Conservation (phyloP, 2,797 vertebrate genomes). For the Platyrinchus mystaceus region DNA sequence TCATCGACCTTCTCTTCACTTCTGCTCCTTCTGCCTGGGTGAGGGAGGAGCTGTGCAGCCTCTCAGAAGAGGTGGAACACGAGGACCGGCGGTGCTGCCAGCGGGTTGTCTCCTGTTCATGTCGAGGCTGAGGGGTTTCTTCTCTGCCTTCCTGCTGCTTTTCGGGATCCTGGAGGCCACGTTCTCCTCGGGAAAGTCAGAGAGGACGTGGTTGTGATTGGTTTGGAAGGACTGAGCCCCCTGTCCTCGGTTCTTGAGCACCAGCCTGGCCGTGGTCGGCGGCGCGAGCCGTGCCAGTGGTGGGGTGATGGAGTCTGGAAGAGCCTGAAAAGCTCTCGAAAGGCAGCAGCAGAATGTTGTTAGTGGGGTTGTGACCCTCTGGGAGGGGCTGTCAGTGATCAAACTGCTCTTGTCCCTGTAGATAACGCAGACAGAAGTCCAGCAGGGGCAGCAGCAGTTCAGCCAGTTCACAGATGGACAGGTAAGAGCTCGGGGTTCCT, state of each 20-base stretch:
- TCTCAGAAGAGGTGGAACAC: not conserved
- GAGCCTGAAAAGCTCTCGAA: not conserved
- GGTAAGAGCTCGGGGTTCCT: slow-evolving; percentile 70
- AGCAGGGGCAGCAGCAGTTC: slow-evolving; percentile 97
- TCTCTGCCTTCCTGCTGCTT: slow-evolving; percentile 38
- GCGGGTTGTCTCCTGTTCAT: slow-evolving; percentile 26
- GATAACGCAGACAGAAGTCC: slow-evolving; percentile 95
- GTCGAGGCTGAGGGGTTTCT: slow-evolving; percentile 38
- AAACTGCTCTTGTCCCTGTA: slow-evolving; percentile 62
- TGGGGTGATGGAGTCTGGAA: not conserved
- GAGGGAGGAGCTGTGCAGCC: slow-evolving; percentile 7
- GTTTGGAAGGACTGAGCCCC: not conserved
- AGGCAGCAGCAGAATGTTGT: slow-evolving; percentile 8
- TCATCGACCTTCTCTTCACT: slow-evolving; percentile 5
- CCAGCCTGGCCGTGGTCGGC: not conserved
- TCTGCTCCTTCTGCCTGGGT: slow-evolving; percentile 27
- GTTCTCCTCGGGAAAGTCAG: not conserved
- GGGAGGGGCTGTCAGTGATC: not conserved
- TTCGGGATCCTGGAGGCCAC: not conserved
- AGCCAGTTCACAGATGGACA: slow-evolving; percentile 98
- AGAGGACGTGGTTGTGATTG: not conserved
- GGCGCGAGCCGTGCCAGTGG: accelerated
- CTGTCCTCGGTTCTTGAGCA: not conserved
- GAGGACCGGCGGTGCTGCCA: not conserved
- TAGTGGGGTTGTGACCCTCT: slow-evolving; percentile 32